Percentiles rank a stretch among this genome's conserved stretches.
These are phyloP conservation scores for Gastrophysa polygoni DNA, from an alignment of 2,888 invertebrate genomes.

Conservation along the genomic window DNA sequence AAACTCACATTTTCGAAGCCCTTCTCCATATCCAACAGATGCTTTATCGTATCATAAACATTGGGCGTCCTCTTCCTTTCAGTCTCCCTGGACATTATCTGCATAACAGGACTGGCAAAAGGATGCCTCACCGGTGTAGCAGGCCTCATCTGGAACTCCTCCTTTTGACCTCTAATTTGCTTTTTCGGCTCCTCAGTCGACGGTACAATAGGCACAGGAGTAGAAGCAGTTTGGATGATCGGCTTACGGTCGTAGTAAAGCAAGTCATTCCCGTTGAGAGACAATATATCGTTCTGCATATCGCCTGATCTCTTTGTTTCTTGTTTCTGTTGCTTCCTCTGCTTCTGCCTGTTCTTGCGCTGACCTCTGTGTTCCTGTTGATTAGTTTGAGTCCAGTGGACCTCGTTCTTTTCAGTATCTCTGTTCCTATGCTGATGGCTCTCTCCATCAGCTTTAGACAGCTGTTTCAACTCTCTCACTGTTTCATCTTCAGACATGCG, in stretches of 20 bases:
- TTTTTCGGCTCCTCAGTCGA: slow-evolving; percentile 40
- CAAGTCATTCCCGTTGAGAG: slow-evolving; percentile 29
- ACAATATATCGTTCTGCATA: slow-evolving; percentile 23
- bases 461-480: slow-evolving; percentile 68
- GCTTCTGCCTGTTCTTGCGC: slow-evolving; percentile 22
- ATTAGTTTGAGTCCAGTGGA: slow-evolving; percentile 43
- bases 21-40: slow-evolving; percentile 63
- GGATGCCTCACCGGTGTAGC: slow-evolving; percentile 62
- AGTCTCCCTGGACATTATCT: slow-evolving; percentile 56
- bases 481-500: slow-evolving; percentile 65
- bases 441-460: slow-evolving; percentile 60
- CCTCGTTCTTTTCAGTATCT: slow-evolving; percentile 34
- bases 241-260: slow-evolving; percentile 54
- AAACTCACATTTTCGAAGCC: slow-evolving; percentile 64
- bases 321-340: slow-evolving; percentile 22
- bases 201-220: slow-evolving; percentile 27
- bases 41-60: slow-evolving; percentile 64
- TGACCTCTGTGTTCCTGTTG: slow-evolving; percentile 36
- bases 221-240: slow-evolving; percentile 45
- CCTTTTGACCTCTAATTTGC: slow-evolving; percentile 64
- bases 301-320: slow-evolving; percentile 17
- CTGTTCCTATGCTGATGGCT: slow-evolving; percentile 28
- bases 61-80: slow-evolving; percentile 56
- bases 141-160: slow-evolving; percentile 68
- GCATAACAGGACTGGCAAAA: slow-evolving; percentile 62